phyloP scores from a whole-genome alignment of 1,140 invertebrate genomes.

The Heterodera schachtii region DNA sequence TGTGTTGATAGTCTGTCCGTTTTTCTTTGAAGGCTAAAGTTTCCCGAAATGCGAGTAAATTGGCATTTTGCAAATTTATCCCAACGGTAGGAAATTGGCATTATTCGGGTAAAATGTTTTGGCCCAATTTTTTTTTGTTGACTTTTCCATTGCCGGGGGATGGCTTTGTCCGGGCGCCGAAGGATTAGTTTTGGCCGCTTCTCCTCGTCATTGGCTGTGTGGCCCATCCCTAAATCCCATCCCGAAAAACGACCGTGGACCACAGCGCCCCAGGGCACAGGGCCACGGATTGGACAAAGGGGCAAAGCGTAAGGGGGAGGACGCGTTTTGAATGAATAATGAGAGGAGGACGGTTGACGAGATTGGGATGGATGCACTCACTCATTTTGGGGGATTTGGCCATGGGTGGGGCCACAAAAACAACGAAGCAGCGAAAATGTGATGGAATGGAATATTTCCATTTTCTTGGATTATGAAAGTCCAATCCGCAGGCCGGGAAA shows the following conservation, averaged over 20 bases:
- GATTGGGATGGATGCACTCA: neutral
- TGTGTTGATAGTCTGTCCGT: too few species aligned
- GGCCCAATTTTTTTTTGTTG: too few species aligned
- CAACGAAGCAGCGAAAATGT: neutral
- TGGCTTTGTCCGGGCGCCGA: neutral
- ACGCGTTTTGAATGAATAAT: conserved; percentile 4
- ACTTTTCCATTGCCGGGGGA: too few species aligned
- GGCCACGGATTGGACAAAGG: too few species aligned
- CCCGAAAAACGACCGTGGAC: neutral
- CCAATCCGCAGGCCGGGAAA: neutral
- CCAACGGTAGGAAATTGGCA: too few species aligned
- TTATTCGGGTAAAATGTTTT: too few species aligned
- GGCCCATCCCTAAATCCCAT: conserved; percentile 4
- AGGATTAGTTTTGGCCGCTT: neutral
- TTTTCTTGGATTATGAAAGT: neutral
- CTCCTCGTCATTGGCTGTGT: neutral
- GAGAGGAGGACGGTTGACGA: neutral
- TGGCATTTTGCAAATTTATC: too few species aligned
- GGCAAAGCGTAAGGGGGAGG: too few species aligned
- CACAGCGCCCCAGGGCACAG: too few species aligned
- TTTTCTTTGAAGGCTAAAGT: too few species aligned
- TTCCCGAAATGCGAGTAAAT: too few species aligned
- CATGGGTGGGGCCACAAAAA: neutral
- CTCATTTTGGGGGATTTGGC: neutral
- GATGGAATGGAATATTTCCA: neutral